Base-by-base conservation (phyloP, 92 coral and sea anemone genomes). In the Ricordea florida region DNA sequence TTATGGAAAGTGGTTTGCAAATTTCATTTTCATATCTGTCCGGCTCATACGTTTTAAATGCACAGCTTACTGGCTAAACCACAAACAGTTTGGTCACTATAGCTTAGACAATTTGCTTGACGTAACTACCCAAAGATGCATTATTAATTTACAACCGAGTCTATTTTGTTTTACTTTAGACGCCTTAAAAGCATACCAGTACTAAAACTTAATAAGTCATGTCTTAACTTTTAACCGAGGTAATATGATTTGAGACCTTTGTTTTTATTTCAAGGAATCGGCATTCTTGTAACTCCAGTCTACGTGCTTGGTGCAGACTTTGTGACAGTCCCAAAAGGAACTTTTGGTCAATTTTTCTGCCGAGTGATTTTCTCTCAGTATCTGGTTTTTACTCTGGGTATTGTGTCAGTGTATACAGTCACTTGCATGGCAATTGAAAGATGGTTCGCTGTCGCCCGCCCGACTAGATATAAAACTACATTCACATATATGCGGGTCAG, bases 341-440 rank as follows among this genome's bases (percentile, higher is more conserved):
- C 66, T 21, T 56, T 81, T 20, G 93, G 93, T 18, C 92, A 93
- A 45, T 20, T 90, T 3, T 90, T 90, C 76, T 93, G 98, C 43
- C 89, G 98, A 3, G 42, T 93, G 28, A 28, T 93, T 21, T 82
- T 47, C 42, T 93, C 98, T 15, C 98, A 93, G 58, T 93, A 85
- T 59, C 79, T 93, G 7, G 89, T 93, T 36, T 93, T 93, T 71
- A 86, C 96, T 5, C 70, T 93, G 28, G 98, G 98, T 16, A 87
- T 93, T 28, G 96, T 93, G 30, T 93, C 98, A 0, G 98, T 93
- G 23, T 93, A 93, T 22, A 93, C 98, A 1, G 83, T 93, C 10
- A 77, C 94, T 14, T 90, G 82, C 10, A 79, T 93, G 83, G 90
- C 98, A 10, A 67, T 90, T 1, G 98, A 93, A 38, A 59, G 98